A percentile compares a stretch with the other conserved stretches of the same genome.
Evolutionary conservation across 2,797 vertebrate species (phyloP).

Genomic region (Siniperca scherzeri): DNA sequence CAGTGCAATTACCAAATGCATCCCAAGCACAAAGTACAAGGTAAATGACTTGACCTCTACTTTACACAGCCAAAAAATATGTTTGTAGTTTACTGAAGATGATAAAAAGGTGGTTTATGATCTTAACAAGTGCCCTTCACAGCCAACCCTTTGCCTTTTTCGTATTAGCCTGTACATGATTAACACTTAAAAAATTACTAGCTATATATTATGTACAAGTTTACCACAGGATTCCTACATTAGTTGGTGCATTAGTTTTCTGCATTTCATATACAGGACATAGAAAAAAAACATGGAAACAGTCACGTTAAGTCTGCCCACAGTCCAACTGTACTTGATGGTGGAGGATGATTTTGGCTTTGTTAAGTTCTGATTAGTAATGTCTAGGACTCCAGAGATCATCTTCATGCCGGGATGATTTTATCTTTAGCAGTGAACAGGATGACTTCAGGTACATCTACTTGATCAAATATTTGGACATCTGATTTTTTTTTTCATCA

Average conservation of each 20-base stretch:
- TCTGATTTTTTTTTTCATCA: slow-evolving; percentile 23
- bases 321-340: slow-evolving; percentile 26
- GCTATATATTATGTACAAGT: slow-evolving; percentile 84
- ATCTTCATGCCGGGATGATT: slow-evolving; percentile 60
- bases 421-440: slow-evolving; percentile 20
- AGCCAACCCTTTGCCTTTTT: slow-evolving; percentile 65
- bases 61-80: slow-evolving; percentile 41
- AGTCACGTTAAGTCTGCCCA: slow-evolving; percentile 15
- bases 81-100: slow-evolving; percentile 38
- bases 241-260: slow-evolving; percentile 78
- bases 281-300: slow-evolving; percentile 29
- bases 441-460: slow-evolving; percentile 1
- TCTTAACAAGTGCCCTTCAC: slow-evolving; percentile 67
- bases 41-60: slow-evolving; percentile 36
- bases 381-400: slow-evolving; percentile 14
- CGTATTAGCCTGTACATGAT: slow-evolving; percentile 80
- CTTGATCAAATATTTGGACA: slow-evolving; percentile 29
- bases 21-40: slow-evolving; percentile 54
- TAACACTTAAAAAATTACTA: slow-evolving; percentile 77
- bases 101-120: slow-evolving; percentile 48
- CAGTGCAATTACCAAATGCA: slow-evolving; percentile 54
- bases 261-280: slow-evolving; percentile 74
- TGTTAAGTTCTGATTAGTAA: slow-evolving; percentile 43
- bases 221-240: slow-evolving; percentile 84
- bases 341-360: slow-evolving; percentile 20